Base-by-base conservation (phyloP, 1,140 invertebrate species). In the Lasioglossum albipes region DNA sequence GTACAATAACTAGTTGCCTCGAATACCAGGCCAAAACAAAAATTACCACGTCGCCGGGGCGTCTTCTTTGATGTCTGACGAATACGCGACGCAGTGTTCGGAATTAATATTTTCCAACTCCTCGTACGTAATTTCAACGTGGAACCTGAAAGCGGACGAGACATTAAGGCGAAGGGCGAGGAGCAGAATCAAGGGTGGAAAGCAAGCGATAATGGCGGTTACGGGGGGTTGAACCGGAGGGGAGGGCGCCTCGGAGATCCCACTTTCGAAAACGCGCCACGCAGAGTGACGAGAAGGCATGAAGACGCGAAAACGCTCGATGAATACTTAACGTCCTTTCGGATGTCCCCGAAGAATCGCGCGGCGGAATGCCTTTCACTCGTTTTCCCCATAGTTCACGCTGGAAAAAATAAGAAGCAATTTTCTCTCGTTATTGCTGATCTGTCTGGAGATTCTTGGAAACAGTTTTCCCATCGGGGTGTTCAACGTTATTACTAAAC, bases 261-360 rank as follows among this genome's bases (percentile, higher is more conserved):
- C 85, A 84, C 85, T 90, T 89, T 80, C 65, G 82, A 81, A 88
- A 69, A 86, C 87, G 86, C 87, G 84, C 77, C 88, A 84, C 83
- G 84, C 77, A 49, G 77, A 75, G 81, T 79, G 86, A 88, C 82
- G 87, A 79, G 86, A 86, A 84, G 85, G 83, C 82, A 89, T 74
- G 85, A 88, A 90, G 84, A 83, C 86, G 78, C 82, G 88, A 86
- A 89, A 89, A 90, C 88, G 85, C 84, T 68, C 73, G 83, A 87
- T 89, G 90, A 91, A 90, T 90, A 90, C 87, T 89, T 88, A 91
- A 90, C 75, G 64, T 20, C 61, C 27, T 72, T 31, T 6, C n/a
- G 57, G 31, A 52, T 49, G 61, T 54, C 69, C 69, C 52, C 42
- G 18, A 79, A 79, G 69, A 45, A 61, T 31, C 12, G 45, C 22